Evolutionary conservation across 2,113 vertebrate species (phyloP).

Genomic region (Carassius carassius): DNA sequence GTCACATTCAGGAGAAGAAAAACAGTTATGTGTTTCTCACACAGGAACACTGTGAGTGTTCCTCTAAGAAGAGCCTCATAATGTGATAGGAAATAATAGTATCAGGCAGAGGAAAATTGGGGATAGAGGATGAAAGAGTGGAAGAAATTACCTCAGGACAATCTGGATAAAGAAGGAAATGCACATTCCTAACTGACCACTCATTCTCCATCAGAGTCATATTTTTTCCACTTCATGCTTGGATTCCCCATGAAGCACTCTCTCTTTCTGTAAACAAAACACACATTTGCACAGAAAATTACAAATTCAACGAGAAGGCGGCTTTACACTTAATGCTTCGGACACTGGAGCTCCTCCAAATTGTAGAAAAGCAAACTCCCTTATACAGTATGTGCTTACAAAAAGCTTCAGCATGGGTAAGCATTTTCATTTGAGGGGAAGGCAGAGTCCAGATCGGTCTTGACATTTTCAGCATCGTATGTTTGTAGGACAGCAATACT

Average conservation of each 20-base stretch:
- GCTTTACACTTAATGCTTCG: conserved; percentile 73
- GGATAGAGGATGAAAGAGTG: conserved; percentile 64
- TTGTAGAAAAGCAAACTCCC: conserved; percentile 67
- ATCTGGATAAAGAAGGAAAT: conserved; percentile 69
- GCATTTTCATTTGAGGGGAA: conserved; percentile 65
- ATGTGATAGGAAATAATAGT: conserved; percentile 64
- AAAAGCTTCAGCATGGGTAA: conserved; percentile 72
- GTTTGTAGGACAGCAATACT: conserved; percentile 64
- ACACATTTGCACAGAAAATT: conserved; percentile 78
- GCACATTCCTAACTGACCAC: conserved; percentile 77
- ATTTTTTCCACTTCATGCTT: conserved; percentile 81
- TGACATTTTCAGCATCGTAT: conserved; percentile 71
- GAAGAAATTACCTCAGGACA: conserved; percentile 76
- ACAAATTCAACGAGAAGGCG: conserved; percentile 70
- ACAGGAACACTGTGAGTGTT: conserved; percentile 39
- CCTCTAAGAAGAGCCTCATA: conserved; percentile 56
- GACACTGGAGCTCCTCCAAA: conserved; percentile 68
- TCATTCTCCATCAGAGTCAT: conserved; percentile 77
- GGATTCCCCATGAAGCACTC: conserved; percentile 73
- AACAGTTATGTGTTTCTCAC: conserved; percentile 49
- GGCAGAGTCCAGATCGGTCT: conserved; percentile 69
- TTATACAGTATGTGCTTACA: conserved; percentile 67
- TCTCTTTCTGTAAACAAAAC: conserved; percentile 74
- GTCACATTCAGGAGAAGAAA: conserved; percentile 49
- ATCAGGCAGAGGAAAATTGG: conserved; percentile 9